These are phyloP conservation scores for Microplitis manilae DNA, from an alignment of 2,888 invertebrate genomes.

Conservation along the genomic window DNA sequence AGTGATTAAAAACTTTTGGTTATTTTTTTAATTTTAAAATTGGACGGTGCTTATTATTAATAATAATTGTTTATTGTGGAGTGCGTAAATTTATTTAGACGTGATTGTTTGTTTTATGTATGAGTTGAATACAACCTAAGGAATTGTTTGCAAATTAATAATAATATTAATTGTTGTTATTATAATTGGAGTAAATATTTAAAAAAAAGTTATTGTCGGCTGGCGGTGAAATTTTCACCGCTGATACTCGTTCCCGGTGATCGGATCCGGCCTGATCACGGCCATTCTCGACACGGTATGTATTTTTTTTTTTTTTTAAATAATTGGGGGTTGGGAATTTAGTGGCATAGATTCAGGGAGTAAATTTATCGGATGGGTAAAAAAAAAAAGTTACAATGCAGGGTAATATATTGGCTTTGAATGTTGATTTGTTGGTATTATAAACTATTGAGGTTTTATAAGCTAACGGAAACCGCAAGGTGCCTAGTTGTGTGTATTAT, in stretches of 20 bases:
- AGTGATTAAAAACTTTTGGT: not conserved
- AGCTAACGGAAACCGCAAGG: too few relatives aligned
- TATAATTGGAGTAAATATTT: not conserved
- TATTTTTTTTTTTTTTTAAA: conserved; percentile 46
- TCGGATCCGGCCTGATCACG: conserved; percentile 72
- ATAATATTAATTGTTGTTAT: not conserved
- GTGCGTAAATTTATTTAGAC: conserved; percentile 16
- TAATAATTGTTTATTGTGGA: not conserved
- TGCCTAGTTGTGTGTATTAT: conserved; percentile 44
- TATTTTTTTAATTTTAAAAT: not conserved
- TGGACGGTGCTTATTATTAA: not conserved
- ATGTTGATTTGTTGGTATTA: not conserved
- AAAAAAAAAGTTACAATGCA: not conserved
- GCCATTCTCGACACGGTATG: conserved; percentile 72
- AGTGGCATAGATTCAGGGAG: too few relatives aligned
- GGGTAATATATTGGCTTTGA: not conserved
- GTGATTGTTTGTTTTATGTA: not conserved
- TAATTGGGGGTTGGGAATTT: not conserved
- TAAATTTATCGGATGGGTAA: too few relatives aligned
- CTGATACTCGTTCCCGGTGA: conserved; percentile 68
- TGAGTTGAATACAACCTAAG: not conserved
- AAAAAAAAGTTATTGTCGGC: conserved; percentile 22
- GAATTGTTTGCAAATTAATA: not conserved
- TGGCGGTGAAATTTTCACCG: conserved; percentile 57
- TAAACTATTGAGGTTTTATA: not conserved